Base-by-base conservation (phyloP, 2,113 vertebrate genomes). In the Prochilodus magdalenae region DNA sequence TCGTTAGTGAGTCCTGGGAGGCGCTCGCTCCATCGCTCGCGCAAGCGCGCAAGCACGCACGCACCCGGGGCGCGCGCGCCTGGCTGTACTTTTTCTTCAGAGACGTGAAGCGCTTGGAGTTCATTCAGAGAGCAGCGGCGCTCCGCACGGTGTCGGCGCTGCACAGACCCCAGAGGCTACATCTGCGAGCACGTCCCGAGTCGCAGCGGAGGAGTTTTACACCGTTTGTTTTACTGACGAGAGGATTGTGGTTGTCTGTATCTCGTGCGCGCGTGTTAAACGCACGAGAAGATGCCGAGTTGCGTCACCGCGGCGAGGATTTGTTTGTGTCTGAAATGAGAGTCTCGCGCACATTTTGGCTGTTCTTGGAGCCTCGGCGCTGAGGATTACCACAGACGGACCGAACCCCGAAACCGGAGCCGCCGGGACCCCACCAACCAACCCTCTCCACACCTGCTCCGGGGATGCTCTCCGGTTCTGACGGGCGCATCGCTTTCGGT, bases 401-500 rank as follows among this genome's bases (percentile, higher is more conserved):
- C 18, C 22, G 22, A 8, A n/a, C 18, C 22, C 18, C 2, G 18
- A 57, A n/a, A n/a, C n/a, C n/a, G n/a, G n/a, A n/a, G n/a, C 3
- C 6, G 0, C 18, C 7, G 55, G 55, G n/a, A 22, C 20, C 8
- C 49, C 49, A 1, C 20, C 5, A 55, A n/a, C 2, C 51, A 24
- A 20, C 4, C 57, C 3, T n/a, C 4, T 4, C 14, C 53, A n/a
- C 53, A n/a, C 53, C 14, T 29, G 30, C 66, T 44, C 33, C 14
- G 66, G 33, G 66, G 66, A 69, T 69, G 66, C 18, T 40, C 66
- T 67, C 20, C 65, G 29, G 65, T 20, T 69, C 20, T 70, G 91
- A 87, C 88, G 84, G 60, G 81, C 72, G 62, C 72, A 87, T 83
- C 62, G 15, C 6, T 67, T 82, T 82, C 27, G 63, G 49, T 29